Percentiles rank a stretch among this genome's conserved stretches.
Evolutionary conservation across 2,113 vertebrate species (phyloP).

Genomic region (Diglossa brunneiventris): DNA sequence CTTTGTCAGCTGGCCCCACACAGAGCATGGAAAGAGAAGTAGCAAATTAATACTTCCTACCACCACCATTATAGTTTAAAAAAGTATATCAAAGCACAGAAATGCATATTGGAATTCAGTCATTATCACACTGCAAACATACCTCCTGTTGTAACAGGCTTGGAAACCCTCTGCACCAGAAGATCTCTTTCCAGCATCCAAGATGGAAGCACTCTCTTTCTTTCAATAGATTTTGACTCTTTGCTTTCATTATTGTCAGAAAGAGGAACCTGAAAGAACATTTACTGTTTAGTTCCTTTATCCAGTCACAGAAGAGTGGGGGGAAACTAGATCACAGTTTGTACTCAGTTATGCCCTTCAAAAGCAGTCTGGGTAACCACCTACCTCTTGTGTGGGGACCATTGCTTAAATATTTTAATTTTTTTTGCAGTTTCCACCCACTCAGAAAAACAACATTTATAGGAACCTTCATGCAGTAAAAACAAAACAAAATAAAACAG

Average conservation of each 20-base stretch:
- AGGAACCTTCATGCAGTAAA: background rate
- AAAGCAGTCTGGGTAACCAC: background rate
- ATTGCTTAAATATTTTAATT: background rate
- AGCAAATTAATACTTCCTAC: background rate
- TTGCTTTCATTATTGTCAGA: background rate
- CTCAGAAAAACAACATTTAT: background rate
- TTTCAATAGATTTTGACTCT: slow-evolving; percentile 4
- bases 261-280: slow-evolving; percentile 60
- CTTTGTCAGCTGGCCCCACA: background rate
- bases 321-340: background rate
- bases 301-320: background rate
- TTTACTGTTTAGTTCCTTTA: background rate
- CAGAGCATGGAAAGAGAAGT: background rate
- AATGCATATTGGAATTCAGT: background rate
- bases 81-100: background rate
- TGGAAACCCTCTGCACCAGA: slow-evolving; percentile 24
- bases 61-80: background rate
- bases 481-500: background rate
- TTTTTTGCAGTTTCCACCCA: background rate
- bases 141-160: slow-evolving; percentile 59
- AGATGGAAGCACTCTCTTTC: slow-evolving; percentile 81
- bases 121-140: background rate
- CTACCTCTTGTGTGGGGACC: background rate
- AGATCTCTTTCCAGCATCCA: slow-evolving; percentile 83
- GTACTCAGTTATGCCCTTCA: background rate